Evolutionary conservation across 2,888 invertebrate genomes (phyloP), one percentile per base, ranked within the genome.

Genomic region (Horisme vitalbata): DNA sequence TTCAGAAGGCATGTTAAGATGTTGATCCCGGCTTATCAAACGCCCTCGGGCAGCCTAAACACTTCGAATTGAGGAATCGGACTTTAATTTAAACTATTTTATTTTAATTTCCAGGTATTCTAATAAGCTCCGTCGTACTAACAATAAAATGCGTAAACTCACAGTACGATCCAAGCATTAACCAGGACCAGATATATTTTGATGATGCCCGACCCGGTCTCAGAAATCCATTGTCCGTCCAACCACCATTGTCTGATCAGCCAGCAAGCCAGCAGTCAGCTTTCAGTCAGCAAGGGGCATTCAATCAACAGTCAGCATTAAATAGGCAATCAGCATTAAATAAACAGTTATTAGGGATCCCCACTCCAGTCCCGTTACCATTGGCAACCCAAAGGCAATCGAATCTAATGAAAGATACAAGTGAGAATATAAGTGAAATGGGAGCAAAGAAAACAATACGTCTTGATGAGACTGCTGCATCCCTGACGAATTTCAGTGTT

Each of bases 401-500:
- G 13, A 28, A 6, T n/a, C 13, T 8, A 7, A 26, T 7, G 11
- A 28, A 31, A 20, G 41, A 30, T 23, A 21, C 35, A 11, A 7
- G 9, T 5, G 13, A 10, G 33, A 34, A 4, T 3, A 13, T n/a
- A 24, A 13, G 10, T n/a, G 6, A 5, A 26, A 15, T 6, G 14
- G 30, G 8, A 24, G 12, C 10, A 4, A 48, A 0, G 10, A 12
- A 33, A 26, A 13, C 4, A 6, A 10, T 59, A 31, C 36, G 6
- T 1, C 20, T 59, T 1, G 52, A 50, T 31, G 38, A 12, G 11
- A 26, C 38, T 5, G 32, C 56, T 12, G 14, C 4, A 12, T 43
- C 56, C 8, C 24, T 59, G 13, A 52, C 56, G 0, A 51, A 52
- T 30, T 57, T 55, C 38, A 52, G 51, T 32, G 18, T 60, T 14